These are phyloP conservation scores for Drosophila gaucha DNA, from an alignment of 2,888 invertebrate species.

Conservation along the genomic window DNA sequence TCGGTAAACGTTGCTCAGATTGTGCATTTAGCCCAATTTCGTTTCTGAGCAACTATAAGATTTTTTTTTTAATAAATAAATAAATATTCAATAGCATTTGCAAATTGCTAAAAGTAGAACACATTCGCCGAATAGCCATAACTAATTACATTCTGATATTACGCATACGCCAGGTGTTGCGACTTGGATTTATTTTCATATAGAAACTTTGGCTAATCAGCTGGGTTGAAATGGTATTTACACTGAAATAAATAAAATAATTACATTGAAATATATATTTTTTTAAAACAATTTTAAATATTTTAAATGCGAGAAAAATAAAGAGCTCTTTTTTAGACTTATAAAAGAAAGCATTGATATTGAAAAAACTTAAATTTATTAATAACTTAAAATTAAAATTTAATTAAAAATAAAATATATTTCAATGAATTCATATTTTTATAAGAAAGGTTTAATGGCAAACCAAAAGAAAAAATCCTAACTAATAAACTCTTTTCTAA, in stretches of 20 bases:
- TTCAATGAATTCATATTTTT: no score
- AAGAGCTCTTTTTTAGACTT: no score
- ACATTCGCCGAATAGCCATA: not conserved
- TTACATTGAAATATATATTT: no score
- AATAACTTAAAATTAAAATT: no score
- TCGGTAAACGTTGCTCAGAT: not conserved
- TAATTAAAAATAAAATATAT: no score
- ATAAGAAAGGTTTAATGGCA: no score
- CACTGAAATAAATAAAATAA: not conserved
- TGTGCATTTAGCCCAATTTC: conserved; percentile 2
- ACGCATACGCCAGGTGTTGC: conserved; percentile 46
- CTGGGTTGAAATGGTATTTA: conserved; percentile 1
- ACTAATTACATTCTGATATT: conserved; percentile 16
- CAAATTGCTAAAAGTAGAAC: not conserved
- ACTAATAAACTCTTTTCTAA: no score
- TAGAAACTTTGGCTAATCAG: conserved; percentile 12
- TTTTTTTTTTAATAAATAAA: not conserved
- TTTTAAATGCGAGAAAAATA: no score
- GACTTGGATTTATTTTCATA: conserved; percentile 4
- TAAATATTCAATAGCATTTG: not conserved
- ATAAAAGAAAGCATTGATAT: no score
- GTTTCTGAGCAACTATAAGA: not conserved
- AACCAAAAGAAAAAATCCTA: no score
- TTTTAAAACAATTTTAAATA: no score
- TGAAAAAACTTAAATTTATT: no score